Evolutionary conservation across 2,113 vertebrate genomes (phyloP).

Genomic region (Polypterus bichir): DNA sequence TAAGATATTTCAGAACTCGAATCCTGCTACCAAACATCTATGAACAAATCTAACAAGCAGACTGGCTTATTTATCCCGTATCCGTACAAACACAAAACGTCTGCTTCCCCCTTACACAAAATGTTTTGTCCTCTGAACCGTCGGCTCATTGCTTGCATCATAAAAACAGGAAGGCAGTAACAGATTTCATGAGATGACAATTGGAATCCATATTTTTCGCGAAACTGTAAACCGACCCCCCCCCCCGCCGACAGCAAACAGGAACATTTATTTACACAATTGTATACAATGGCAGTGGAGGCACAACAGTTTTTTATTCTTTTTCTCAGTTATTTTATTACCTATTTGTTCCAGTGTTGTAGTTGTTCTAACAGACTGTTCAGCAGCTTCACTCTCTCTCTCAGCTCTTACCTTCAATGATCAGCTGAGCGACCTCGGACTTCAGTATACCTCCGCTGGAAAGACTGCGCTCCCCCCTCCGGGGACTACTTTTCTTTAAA

Average conservation of each 20-base stretch:
- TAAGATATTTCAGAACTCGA: no score
- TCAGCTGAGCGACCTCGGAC: slow-evolving; percentile 47
- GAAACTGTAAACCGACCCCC: slow-evolving; percentile 20
- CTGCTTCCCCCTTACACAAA: slow-evolving; percentile 10
- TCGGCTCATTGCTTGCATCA: slow-evolving; percentile 25
- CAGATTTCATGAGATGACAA: slow-evolving; percentile 42
- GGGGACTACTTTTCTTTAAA: slow-evolving; percentile 30
- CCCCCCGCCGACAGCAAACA: slow-evolving; percentile 4
- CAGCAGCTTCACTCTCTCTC: slow-evolving; percentile 50
- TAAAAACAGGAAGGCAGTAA: slow-evolving; percentile 51
- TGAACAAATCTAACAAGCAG: no score
- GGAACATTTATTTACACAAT: slow-evolving; percentile 17
- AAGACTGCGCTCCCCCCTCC: slow-evolving; percentile 34
- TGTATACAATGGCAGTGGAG: slow-evolving; percentile 28
- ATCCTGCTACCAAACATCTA: no score
- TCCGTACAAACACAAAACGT: no score
- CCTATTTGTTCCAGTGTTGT: slow-evolving; percentile 58
- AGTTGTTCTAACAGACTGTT: slow-evolving; percentile 56
- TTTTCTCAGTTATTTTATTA: slow-evolving; percentile 27
- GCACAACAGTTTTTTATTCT: slow-evolving; percentile 18
- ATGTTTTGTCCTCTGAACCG: slow-evolving; percentile 50
- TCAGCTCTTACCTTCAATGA: slow-evolving; percentile 40
- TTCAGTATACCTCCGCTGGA: slow-evolving; percentile 46
- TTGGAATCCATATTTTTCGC: slow-evolving; percentile 32
- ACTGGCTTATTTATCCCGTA: no score